Percentiles rank a stretch among this genome's conserved stretches.
Conservation (phyloP, 2,113 vertebrate species). For the Natator depressus region DNA sequence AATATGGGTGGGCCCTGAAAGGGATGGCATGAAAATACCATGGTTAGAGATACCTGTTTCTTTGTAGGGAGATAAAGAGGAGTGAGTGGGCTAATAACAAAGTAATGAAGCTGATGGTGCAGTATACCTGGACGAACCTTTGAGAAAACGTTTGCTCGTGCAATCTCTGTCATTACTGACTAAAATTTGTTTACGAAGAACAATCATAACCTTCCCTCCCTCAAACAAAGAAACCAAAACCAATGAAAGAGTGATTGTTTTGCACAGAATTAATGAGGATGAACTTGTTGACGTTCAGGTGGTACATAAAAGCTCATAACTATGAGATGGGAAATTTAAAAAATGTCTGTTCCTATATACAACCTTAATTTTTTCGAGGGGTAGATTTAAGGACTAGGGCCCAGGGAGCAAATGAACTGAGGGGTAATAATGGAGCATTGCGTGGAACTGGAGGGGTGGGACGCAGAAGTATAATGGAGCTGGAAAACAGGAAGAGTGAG, state of each 20-base stretch:
- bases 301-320: background rate
- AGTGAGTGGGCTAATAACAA: background rate
- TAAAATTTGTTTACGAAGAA: background rate
- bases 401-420: background rate
- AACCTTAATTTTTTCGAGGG: background rate
- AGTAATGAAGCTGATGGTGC: background rate
- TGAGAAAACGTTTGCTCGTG: background rate
- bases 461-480: background rate
- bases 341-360: too few relatives aligned
- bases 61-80: background rate
- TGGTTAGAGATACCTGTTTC: background rate
- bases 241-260: background rate
- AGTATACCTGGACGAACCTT: background rate
- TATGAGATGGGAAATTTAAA: constrained; percentile 13
- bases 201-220: background rate
- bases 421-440: background rate
- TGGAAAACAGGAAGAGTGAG: background rate
- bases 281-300: constrained; percentile 8
- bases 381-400: background rate
- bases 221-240: constrained; percentile 13
- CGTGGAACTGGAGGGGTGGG: background rate
- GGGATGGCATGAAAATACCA: background rate
- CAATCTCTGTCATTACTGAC: background rate
- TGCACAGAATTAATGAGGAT: background rate
- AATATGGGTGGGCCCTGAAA: background rate